Percentiles rank a stretch among this genome's conserved stretches.
These are phyloP conservation scores for Crotalus tigris DNA, from an alignment of 2,113 vertebrate genomes.

Conservation along the genomic window DNA sequence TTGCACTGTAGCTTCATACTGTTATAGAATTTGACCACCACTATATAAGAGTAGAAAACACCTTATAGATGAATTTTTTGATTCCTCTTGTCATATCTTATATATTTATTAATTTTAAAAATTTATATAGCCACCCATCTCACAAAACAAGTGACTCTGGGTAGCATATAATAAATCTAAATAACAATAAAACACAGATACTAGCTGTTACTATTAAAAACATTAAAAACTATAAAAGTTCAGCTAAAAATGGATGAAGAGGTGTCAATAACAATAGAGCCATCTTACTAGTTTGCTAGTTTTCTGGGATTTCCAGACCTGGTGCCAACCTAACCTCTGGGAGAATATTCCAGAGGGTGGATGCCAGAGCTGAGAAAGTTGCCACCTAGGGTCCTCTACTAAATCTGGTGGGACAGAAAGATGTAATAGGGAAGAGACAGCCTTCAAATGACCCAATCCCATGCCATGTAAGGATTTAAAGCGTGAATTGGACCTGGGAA, in stretches of 20 bases:
- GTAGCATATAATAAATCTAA: neutral
- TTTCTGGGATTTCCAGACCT: neutral
- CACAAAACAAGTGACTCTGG: neutral
- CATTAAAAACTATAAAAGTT: neutral
- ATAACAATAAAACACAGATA: neutral
- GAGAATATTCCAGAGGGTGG: neutral
- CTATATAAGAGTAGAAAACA: neutral
- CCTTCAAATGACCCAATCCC: neutral
- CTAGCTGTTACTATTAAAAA: neutral
- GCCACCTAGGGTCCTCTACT: neutral
- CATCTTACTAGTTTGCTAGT: neutral
- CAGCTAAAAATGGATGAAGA: neutral
- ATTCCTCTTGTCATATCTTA: neutral
- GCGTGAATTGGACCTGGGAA: neutral
- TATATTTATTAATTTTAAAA: neutral
- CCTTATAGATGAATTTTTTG: neutral
- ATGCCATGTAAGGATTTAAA: neutral
- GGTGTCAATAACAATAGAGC: neutral
- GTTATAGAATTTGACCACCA: neutral
- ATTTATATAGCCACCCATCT: neutral
- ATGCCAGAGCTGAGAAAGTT: neutral
- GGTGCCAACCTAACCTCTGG: neutral
- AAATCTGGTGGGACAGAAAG: neutral
- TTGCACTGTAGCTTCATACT: neutral
- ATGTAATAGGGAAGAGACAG: neutral